These are phyloP conservation scores for Drosophila seguyi DNA, from an alignment of 1,140 invertebrate genomes.

Conservation along the genomic window DNA sequence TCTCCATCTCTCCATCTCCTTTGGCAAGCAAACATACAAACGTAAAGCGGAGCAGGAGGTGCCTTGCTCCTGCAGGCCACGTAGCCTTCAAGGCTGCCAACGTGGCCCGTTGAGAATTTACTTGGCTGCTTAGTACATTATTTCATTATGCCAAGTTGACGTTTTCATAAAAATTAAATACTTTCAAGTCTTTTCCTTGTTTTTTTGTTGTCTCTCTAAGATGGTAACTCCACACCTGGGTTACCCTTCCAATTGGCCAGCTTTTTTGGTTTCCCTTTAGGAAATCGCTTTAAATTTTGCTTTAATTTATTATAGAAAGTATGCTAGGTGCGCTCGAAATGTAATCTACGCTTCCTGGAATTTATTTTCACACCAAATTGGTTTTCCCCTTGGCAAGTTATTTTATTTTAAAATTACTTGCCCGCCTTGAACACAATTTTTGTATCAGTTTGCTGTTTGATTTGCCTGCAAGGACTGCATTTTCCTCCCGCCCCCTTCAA, in stretches of 20 bases:
- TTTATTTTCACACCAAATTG: conserved; percentile 1
- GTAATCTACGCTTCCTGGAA: background rate
- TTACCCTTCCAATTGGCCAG: background rate
- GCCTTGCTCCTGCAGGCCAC: conserved; percentile 2
- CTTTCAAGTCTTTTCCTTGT: conserved; percentile 27
- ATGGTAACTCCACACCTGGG: background rate
- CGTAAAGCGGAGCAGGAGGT: conserved; percentile 9
- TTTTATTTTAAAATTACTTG: background rate
- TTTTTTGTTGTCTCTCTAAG: background rate
- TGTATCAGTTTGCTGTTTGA: background rate
- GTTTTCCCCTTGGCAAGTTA: background rate
- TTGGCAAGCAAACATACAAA: conserved; percentile 46
- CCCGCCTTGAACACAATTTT: background rate
- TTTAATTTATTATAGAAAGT: conserved; percentile 8
- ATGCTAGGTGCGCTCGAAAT: background rate
- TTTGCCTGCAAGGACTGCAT: background rate
- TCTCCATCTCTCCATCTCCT: conserved; percentile 9
- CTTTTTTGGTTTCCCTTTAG: background rate
- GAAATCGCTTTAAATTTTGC: background rate
- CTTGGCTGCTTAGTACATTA: conserved; percentile 57
- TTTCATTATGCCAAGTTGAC: conserved; percentile 69
- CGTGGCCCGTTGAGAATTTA: conserved; percentile 43
- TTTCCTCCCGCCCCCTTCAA: conserved; percentile 5
- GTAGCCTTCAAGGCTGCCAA: conserved; percentile 20
- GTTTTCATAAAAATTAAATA: conserved; percentile 79